Percentiles rank a stretch among this genome's conserved stretches.
phyloP scores from a whole-genome alignment of 2,113 vertebrate species.

The Vireo altiloquus region DNA sequence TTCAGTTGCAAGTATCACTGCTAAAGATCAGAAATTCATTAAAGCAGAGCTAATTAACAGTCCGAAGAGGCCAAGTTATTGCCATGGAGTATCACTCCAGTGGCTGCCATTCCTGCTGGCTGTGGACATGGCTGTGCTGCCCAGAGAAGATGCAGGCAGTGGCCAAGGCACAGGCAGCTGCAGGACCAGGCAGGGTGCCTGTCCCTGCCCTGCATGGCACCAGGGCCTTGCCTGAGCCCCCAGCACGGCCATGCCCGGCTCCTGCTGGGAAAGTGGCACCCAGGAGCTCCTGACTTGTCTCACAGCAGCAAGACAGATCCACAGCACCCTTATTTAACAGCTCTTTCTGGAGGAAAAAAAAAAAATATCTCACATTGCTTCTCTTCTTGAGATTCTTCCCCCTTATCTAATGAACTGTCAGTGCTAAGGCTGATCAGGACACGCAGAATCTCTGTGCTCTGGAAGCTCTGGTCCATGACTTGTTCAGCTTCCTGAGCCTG shows the following conservation, averaged over 20 bases:
- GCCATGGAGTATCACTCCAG: rapidly evolving
- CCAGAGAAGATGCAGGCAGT: neutral
- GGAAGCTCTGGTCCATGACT: neutral
- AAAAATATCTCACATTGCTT: rapidly evolving
- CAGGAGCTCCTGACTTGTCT: neutral
- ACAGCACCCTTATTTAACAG: neutral
- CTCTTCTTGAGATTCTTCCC: neutral
- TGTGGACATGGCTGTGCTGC: neutral
- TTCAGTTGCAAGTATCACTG: neutral
- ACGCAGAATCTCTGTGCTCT: neutral
- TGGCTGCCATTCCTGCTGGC: neutral
- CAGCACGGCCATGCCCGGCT: rapidly evolving
- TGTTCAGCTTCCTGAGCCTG: neutral
- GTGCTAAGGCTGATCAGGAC: neutral
- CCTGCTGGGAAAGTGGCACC: neutral
- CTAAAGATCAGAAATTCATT: neutral
- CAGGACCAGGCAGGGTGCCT: neutral
- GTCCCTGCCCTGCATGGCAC: neutral
- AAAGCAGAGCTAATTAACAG: neutral
- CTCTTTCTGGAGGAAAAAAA: neutral
- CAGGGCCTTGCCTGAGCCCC: neutral
- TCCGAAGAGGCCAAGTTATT: neutral
- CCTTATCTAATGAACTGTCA: neutral
- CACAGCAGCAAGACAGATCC: neutral
- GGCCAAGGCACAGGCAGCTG: no score